Evolutionary conservation across 1,140 invertebrate species (phyloP).

Genomic region (Danaus melanippus): DNA sequence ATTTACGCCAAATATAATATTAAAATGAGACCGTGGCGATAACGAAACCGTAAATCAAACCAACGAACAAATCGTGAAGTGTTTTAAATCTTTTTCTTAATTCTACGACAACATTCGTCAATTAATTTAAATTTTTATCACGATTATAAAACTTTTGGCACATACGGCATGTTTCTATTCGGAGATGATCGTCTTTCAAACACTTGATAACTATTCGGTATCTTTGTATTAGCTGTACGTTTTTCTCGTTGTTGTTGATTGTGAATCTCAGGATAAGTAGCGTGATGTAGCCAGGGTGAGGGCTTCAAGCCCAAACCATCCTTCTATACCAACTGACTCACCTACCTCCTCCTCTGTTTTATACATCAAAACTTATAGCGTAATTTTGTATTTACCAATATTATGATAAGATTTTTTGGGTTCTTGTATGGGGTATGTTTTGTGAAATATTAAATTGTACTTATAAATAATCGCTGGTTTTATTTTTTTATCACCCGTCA

Average conservation of each 20-base stretch:
- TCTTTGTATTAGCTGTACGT: slow-evolving; percentile 2
- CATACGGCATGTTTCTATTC: slow-evolving; percentile 6
- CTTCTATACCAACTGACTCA: slow-evolving; percentile 21
- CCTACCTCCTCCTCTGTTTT: slow-evolving; percentile 61
- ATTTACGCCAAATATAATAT: slow-evolving; percentile 39
- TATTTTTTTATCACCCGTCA: slow-evolving; percentile 27
- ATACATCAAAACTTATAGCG: slow-evolving; percentile 55
- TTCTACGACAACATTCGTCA: slow-evolving; percentile 56
- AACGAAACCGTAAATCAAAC: slow-evolving; percentile 8
- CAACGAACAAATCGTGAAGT: not conserved
- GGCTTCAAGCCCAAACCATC: not conserved
- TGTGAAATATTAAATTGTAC: slow-evolving; percentile 71
- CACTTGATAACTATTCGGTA: slow-evolving; percentile 8
- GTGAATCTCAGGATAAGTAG: slow-evolving; percentile 22
- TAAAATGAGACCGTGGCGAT: slow-evolving; percentile 44
- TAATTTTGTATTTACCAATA: slow-evolving; percentile 68
- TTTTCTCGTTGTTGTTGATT: slow-evolving; percentile 14
- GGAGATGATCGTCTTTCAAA: slow-evolving; percentile 1
- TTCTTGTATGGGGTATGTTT: slow-evolving; percentile 68
- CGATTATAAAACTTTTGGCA: slow-evolving; percentile 4
- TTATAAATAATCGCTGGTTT: slow-evolving; percentile 65
- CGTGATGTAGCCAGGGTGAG: slow-evolving; percentile 4
- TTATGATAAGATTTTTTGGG: slow-evolving; percentile 60
- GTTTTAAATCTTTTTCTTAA: slow-evolving; percentile 21
- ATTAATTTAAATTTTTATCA: slow-evolving; percentile 29